Percentiles rank a stretch among this genome's conserved stretches.
Conservation (phyloP, 2,113 vertebrate species). For the Eulacestoma nigropectus region DNA sequence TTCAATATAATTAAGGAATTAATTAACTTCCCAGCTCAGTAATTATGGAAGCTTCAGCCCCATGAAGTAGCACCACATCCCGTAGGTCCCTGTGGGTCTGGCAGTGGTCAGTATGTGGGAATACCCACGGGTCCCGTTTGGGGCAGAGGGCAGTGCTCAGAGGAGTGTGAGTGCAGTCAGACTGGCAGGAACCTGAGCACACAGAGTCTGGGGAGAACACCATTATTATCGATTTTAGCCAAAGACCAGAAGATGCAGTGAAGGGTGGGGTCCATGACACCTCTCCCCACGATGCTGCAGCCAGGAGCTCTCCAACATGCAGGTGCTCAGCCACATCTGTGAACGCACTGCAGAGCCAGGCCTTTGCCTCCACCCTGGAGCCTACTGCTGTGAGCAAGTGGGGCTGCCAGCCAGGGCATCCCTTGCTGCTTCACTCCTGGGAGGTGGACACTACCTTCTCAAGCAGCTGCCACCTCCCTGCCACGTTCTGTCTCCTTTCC, state of each 20-base stretch:
- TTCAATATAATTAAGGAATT: neutral
- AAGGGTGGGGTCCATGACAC: accelerated
- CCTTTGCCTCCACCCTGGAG: neutral
- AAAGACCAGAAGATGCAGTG: neutral
- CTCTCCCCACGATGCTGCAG: neutral
- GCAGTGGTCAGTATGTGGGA: neutral
- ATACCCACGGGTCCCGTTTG: neutral
- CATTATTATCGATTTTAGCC: neutral
- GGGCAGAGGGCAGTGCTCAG: accelerated
- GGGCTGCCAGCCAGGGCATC: neutral
- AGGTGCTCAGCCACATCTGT: accelerated
- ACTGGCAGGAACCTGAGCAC: neutral
- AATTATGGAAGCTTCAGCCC: neutral
- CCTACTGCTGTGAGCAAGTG: neutral
- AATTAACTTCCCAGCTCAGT: neutral
- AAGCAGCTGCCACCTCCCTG: neutral
- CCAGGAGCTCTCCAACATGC: neutral
- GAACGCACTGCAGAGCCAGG: neutral
- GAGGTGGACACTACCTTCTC: neutral
- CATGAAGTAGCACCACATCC: neutral
- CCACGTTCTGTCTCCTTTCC: neutral
- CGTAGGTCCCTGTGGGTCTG: neutral
- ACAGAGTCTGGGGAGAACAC: neutral
- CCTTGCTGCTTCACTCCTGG: neutral
- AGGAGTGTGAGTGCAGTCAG: neutral